Evolutionary conservation across 1,140 invertebrate species (phyloP), one percentile per base, ranked within the genome.

Genomic region (Zaprionus camerounensis): DNA sequence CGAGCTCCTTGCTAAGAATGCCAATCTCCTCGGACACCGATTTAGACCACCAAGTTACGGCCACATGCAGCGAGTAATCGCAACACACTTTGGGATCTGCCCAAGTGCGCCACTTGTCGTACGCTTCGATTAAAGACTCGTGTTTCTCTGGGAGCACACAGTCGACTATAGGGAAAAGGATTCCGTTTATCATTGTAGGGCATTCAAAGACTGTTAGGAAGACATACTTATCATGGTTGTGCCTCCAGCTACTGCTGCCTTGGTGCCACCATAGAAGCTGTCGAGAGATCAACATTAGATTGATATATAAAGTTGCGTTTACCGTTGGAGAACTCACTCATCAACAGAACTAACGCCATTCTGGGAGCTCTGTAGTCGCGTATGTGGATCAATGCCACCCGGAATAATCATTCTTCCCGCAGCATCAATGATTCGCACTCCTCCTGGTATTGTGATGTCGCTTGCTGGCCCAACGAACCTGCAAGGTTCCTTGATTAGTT

Each of bases 41-140:
- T 20, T 94, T 94, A 38, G 95, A 97, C 98, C 98, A 99, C 94
- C 95, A 97, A 15, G 98, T 98, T 64, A 99, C 95, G 28, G 95
- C 97, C 1, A 99, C 96, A 93, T 99, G 99, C 11, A 99, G 94
- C 2, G 94, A 96, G 93, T 99, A 99, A 94, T 99, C 99, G 93
- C 99, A 99, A 93, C 98, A 99, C 0, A 99, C 98, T 94, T 99
- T 99, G 55, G 95, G 95, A 92, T 99, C 99, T 22, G 99, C 99
- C 93, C 96, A 97, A 58, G 95, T 93, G 64, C 98, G 95, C 95
- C 97, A 99, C 91, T 97, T 96, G 64, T 98, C 95, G 93, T 98
- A 99, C 1, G 97, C 97, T 75, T 99, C 98, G 1, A 99, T 79
- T 13, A 99, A 94, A 2, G 97, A 97, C 87, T 98, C 96, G 9